A percentile compares a stretch with the other conserved stretches of the same genome.
phyloP scores from a whole-genome alignment of 2,797 vertebrate species.

The Pteropus rufus region DNA sequence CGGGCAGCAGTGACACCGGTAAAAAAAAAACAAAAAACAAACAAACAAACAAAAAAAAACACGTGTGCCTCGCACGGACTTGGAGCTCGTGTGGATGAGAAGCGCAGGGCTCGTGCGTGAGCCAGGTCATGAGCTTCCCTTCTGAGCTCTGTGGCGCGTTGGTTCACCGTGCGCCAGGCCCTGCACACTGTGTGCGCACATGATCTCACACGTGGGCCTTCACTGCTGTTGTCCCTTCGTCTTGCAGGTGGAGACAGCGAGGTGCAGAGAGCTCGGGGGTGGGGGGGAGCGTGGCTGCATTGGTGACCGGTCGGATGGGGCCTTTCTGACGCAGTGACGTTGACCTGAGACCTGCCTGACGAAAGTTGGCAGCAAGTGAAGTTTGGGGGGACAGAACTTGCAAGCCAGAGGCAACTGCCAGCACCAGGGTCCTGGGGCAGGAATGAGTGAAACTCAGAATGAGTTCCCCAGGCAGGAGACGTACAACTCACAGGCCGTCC shows the following conservation, averaged over 20 bases:
- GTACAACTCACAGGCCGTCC: not conserved
- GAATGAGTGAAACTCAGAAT: not conserved
- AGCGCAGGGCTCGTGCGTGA: not conserved
- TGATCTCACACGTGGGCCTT: accelerated
- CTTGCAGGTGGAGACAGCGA: not conserved
- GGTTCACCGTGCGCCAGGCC: not conserved
- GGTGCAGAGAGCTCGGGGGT: too few species aligned
- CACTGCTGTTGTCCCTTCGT: too few species aligned
- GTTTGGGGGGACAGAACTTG: not conserved
- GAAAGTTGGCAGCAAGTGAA: not conserved
- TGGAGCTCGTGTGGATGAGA: not conserved
- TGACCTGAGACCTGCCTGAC: not conserved
- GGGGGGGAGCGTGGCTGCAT: accelerated
- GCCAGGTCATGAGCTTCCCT: not conserved
- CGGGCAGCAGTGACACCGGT: not conserved
- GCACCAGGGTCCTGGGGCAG: not conserved
- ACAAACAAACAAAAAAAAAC: too few species aligned
- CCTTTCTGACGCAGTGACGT: not conserved
- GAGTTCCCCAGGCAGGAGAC: not conserved
- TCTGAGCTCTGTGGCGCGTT: not conserved
- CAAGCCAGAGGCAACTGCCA: not conserved
- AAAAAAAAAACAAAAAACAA: too few species aligned
- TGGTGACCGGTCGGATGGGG: not conserved
- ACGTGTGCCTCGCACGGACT: not conserved
- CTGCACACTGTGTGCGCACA: accelerated